These are phyloP conservation scores for Biston stratarius DNA, from an alignment of 2,888 invertebrate species.

Conservation along the genomic window DNA sequence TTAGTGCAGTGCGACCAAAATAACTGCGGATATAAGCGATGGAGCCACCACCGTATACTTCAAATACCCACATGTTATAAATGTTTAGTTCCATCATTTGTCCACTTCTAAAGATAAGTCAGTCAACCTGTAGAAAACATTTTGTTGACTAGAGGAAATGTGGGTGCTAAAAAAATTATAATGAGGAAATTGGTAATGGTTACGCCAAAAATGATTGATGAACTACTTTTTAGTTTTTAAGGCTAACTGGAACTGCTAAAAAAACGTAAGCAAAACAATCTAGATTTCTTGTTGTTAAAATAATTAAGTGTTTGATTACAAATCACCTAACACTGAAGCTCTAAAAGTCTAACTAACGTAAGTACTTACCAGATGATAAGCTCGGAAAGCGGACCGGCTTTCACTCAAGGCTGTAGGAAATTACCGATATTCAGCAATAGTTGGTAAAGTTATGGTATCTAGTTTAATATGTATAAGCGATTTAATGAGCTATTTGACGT, in stretches of 20 bases:
- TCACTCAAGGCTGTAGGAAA: too few relatives aligned
- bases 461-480: too few relatives aligned
- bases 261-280: too few relatives aligned
- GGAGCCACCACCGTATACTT: background rate
- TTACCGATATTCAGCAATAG: too few relatives aligned
- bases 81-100: background rate
- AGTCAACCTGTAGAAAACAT: constrained; percentile 15
- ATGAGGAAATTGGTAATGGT: constrained; percentile 27
- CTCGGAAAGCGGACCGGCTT: too few relatives aligned
- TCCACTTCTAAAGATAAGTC: background rate
- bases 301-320: too few relatives aligned
- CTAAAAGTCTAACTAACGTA: too few relatives aligned
- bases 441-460: too few relatives aligned
- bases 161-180: constrained; percentile 27
- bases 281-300: too few relatives aligned
- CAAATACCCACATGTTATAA: background rate
- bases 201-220: constrained; percentile 9
- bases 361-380: too few relatives aligned
- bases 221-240: background rate
- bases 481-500: too few relatives aligned
- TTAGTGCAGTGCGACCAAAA: constrained; percentile 3
- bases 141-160: constrained; percentile 30
- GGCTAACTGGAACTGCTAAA: background rate
- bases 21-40: background rate
- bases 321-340: too few relatives aligned